Percentiles rank a stretch among this genome's conserved stretches.
Evolutionary conservation across 2,113 vertebrate genomes (phyloP).

Genomic region (Spilogale gracilis): DNA sequence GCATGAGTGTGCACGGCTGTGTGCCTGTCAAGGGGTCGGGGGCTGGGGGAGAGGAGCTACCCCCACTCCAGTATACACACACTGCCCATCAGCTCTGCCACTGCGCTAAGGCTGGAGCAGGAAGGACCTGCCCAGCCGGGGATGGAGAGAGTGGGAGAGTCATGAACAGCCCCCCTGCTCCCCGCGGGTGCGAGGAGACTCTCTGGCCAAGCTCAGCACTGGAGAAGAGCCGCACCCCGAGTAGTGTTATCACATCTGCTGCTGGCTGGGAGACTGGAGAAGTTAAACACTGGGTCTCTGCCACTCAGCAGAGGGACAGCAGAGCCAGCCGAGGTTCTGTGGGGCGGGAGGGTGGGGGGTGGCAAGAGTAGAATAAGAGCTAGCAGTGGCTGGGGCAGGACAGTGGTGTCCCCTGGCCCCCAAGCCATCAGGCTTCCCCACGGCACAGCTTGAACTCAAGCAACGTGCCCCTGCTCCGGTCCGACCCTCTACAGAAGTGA

Average conservation of each 20-base stretch:
- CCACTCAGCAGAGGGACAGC: neutral
- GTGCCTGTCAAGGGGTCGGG: accelerated
- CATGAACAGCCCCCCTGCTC: neutral
- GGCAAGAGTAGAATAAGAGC: neutral
- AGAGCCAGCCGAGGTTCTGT: neutral
- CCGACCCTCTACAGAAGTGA: neutral
- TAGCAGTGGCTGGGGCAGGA: neutral
- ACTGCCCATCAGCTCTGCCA: neutral
- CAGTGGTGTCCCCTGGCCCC: neutral
- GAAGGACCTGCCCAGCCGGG: neutral
- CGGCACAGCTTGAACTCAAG: neutral
- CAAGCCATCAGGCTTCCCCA: neutral
- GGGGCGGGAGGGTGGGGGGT: neutral
- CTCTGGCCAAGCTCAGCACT: slow-evolving; percentile 56
- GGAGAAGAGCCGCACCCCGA: neutral
- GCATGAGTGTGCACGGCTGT: too few species aligned
- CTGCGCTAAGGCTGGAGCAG: neutral
- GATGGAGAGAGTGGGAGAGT: neutral
- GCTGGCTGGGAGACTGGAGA: slow-evolving; percentile 40
- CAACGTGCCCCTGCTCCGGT: neutral
- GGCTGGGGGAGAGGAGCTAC: neutral
- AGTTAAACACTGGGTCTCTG: slow-evolving; percentile 58
- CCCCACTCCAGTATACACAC: neutral
- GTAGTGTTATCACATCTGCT: slow-evolving; percentile 51
- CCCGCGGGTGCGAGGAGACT: neutral